Evolutionary conservation across 23 tunicate species (phyloP).

Genomic region (Clavelina lepadiformis): DNA sequence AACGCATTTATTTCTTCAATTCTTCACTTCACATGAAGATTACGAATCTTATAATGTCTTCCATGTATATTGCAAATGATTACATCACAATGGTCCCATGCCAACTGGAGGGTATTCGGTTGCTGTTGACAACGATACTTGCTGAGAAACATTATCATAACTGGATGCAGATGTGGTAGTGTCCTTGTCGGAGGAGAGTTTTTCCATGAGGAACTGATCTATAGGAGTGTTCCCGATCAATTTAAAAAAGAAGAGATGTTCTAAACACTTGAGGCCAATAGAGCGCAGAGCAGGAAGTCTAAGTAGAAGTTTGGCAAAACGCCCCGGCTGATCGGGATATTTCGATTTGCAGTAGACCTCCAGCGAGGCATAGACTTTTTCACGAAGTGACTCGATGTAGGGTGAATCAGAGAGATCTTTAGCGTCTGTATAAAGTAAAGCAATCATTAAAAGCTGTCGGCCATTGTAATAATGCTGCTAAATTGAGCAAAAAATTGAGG

Average conservation of each 20-base stretch:
- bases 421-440: conserved; percentile 63
- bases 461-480: too few relatives aligned
- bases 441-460: too few relatives aligned
- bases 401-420: conserved; percentile 70
- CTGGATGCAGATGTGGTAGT: not conserved
- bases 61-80: too few relatives aligned
- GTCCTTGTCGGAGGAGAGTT: conserved; percentile 34
- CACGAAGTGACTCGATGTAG: conserved; percentile 74
- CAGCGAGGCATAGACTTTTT: conserved; percentile 97
- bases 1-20: too few relatives aligned
- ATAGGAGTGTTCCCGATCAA: conserved; percentile 90
- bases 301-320: conserved; percentile 94
- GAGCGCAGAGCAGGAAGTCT: conserved; percentile 99
- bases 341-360: conserved; percentile 94
- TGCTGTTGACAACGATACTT: not conserved
- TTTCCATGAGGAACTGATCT: conserved; percentile 83
- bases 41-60: too few relatives aligned
- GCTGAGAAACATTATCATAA: too few relatives aligned
- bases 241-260: conserved; percentile 90
- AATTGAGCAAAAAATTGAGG: too few relatives aligned
- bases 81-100: too few relatives aligned
- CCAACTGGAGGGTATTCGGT: too few relatives aligned
- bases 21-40: too few relatives aligned
- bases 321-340: conserved; percentile 96
- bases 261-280: conserved; percentile 96